phyloP scores from a whole-genome alignment of 1,140 invertebrate species.

The Lasaia peninsularis region DNA sequence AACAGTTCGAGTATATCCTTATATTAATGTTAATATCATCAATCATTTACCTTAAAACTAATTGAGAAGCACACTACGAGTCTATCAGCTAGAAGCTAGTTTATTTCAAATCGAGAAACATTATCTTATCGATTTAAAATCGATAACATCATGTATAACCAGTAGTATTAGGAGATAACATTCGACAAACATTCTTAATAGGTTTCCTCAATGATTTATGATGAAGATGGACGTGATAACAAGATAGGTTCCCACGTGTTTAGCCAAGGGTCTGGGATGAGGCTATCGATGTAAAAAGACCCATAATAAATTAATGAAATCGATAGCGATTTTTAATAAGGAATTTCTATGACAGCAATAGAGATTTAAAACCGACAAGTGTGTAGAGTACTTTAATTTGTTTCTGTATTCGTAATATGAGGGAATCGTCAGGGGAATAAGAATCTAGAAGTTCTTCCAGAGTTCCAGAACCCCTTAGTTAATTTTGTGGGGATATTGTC shows the following conservation, averaged over 20 bases:
- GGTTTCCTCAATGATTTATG: slow-evolving; percentile 5
- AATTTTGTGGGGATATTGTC: too few species aligned
- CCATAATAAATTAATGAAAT: background rate
- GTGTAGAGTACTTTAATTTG: too few species aligned
- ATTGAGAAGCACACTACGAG: background rate
- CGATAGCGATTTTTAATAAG: slow-evolving; percentile 7
- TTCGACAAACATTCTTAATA: slow-evolving; percentile 3
- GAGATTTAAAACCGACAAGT: too few species aligned
- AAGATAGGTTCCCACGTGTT: slow-evolving; percentile 9
- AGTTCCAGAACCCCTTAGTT: too few species aligned
- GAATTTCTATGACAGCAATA: background rate
- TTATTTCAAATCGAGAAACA: background rate
- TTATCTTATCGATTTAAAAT: background rate
- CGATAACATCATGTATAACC: background rate
- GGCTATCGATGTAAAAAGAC: slow-evolving; percentile 1
- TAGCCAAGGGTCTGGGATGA: background rate
- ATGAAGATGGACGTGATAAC: slow-evolving; percentile 8
- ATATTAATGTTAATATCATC: too few species aligned
- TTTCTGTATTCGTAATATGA: too few species aligned
- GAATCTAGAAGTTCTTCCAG: too few species aligned
- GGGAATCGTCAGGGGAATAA: too few species aligned
- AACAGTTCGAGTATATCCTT: too few species aligned
- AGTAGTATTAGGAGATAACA: slow-evolving; percentile 1
- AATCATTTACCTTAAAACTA: background rate
- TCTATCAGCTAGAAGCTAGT: background rate